Conservation (phyloP, 2,113 vertebrate genomes). For the Tetrax tetrax region DNA sequence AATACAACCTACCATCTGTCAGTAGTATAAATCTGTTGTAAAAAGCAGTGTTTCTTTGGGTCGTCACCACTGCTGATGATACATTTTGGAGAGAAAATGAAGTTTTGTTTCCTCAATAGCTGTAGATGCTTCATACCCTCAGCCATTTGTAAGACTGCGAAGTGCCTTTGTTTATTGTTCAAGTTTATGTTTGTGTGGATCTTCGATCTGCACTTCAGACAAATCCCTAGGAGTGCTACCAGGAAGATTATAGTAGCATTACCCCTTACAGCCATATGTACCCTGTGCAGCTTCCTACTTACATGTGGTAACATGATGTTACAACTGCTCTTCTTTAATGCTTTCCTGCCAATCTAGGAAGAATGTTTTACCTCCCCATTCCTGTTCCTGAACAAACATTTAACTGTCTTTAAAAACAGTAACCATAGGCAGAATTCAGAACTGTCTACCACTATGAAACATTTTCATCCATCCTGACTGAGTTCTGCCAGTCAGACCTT, state of each 20-base stretch:
- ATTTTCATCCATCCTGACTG: neutral
- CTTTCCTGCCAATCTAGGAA: neutral
- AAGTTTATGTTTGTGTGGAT: neutral
- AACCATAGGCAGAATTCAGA: neutral
- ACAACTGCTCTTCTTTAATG: neutral
- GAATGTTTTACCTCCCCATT: neutral
- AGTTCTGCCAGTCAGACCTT: neutral
- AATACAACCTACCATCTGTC: neutral
- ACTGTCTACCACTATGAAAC: neutral
- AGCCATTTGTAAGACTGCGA: neutral
- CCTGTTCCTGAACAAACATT: neutral
- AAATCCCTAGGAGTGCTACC: conserved; percentile 27
- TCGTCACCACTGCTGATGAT: neutral
- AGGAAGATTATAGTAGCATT: conserved; percentile 47
- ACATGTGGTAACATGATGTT: neutral
- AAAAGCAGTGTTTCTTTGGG: neutral
- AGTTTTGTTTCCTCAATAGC: neutral
- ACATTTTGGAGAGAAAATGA: neutral
- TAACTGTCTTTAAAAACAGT: neutral
- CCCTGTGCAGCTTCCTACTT: neutral
- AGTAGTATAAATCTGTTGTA: neutral
- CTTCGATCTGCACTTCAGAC: neutral
- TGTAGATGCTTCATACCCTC: neutral
- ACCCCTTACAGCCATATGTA: conserved; percentile 21
- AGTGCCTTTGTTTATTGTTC: conserved; percentile 9